A percentile compares a stretch with the other conserved stretches of the same genome.
Evolutionary conservation across 2,797 vertebrate genomes (phyloP).

Genomic region (Myotis planiceps): DNA sequence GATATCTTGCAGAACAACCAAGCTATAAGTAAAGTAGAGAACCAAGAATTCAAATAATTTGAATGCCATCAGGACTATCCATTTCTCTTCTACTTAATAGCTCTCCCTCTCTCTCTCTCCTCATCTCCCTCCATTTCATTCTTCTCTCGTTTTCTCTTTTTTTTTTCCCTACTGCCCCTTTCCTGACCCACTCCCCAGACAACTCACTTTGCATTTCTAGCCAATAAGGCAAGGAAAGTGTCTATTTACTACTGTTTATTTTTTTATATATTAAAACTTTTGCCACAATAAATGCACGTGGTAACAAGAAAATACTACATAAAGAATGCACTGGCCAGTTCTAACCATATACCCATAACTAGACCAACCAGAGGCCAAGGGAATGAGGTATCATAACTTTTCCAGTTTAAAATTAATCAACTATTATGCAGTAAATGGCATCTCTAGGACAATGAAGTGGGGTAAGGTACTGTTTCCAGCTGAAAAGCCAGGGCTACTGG

Average conservation of each 20-base stretch:
- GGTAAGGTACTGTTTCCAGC: neutral
- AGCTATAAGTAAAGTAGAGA: neutral
- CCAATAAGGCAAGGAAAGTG: neutral
- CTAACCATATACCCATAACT: neutral
- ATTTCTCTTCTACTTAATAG: neutral
- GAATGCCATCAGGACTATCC: neutral
- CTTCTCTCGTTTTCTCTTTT: neutral
- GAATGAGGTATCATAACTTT: neutral
- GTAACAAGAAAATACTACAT: neutral
- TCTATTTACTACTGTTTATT: neutral
- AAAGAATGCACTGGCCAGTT: neutral
- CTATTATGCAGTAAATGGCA: neutral
- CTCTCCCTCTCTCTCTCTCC: neutral
- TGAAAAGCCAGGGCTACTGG: neutral
- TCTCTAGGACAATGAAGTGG: neutral
- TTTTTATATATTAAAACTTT: neutral
- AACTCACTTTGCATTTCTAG: neutral
- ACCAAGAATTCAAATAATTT: constrained; percentile 5
- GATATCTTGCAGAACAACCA: neutral
- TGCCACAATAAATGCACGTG: neutral
- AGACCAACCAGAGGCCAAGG: neutral
- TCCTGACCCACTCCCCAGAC: neutral
- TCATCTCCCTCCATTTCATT: neutral
- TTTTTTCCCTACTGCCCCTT: neutral
- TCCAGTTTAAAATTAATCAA: neutral